phyloP scores from a whole-genome alignment of 2,797 vertebrate species.

The Pantherophis alleghaniensis region DNA sequence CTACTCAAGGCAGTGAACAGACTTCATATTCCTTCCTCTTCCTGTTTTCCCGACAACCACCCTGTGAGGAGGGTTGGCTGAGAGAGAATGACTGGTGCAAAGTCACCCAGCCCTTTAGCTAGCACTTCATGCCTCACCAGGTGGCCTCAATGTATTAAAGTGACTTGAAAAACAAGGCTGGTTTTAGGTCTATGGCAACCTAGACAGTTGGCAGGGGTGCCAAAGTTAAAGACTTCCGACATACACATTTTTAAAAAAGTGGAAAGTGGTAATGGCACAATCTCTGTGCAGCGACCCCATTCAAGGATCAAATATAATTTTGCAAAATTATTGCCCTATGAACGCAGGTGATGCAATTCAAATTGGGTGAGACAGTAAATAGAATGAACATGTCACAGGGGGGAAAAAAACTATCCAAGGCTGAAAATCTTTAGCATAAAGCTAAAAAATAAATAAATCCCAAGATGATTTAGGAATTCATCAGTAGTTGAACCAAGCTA shows the following conservation, averaged over 20 bases:
- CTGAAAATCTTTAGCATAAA: neutral
- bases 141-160: neutral
- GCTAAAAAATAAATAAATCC: neutral
- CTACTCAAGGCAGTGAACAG: no score
- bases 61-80: neutral
- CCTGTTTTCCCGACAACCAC: no score
- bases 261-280: neutral
- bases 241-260: neutral
- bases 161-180: neutral
- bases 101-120: no score
- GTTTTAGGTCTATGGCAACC: neutral
- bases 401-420: fast-evolving
- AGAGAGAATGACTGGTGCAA: neutral
- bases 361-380: neutral
- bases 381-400: neutral
- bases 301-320: neutral
- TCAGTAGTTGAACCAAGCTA: neutral
- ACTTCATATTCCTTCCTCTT: no score
- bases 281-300: neutral
- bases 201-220: neutral
- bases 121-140: no score
- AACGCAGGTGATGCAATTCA: neutral
- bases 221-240: neutral
- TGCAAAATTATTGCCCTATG: neutral
- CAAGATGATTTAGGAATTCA: no score